Evolutionary conservation across 2,113 vertebrate genomes (phyloP).

Genomic region (Danio rerio): GRCz12tu NC_133176.1:49213501-49214000

Average conservation of each 20-base stretch:
- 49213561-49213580: neutral
- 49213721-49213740: conserved; percentile 49
- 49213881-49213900: too few species aligned
- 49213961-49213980: too few species aligned
- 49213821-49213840: conserved; percentile 93
- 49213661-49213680: neutral
- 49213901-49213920: too few species aligned
- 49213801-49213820: conserved; percentile 89
- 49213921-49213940: too few species aligned
- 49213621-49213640: neutral
- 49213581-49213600: too few species aligned
- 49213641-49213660: neutral
- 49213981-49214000: too few species aligned
- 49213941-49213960: too few species aligned
- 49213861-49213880: neutral
- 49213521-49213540: too few species aligned
- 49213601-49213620: too few species aligned
- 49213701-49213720: neutral
- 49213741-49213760: conserved; percentile 94
- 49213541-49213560: neutral
- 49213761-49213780: conserved; percentile 95
- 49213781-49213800: conserved; percentile 93
- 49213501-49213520: neutral
- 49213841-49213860: conserved; percentile 90
- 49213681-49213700: neutral